These are phyloP conservation scores for Neomonachus schauinslandi DNA, from an alignment of 2,113 vertebrate genomes.

Conservation along the genomic window DNA sequence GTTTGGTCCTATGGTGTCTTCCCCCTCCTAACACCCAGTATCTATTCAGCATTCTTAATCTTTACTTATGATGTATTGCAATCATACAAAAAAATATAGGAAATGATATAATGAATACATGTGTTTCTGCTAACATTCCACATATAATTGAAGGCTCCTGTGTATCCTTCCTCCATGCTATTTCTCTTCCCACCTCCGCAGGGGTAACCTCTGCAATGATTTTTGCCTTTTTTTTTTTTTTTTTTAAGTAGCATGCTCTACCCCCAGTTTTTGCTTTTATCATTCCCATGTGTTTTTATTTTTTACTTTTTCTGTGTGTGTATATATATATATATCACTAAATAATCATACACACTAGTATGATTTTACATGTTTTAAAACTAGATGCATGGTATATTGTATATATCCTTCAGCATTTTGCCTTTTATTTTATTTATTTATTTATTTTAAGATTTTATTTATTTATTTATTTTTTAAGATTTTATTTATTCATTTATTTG, in stretches of 20 bases:
- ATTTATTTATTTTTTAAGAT: no score
- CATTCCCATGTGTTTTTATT: background rate
- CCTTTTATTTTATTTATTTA: background rate
- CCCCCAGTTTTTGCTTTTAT: background rate
- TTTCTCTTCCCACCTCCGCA: background rate
- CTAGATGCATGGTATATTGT: background rate
- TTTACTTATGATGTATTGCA: constrained; percentile 4
- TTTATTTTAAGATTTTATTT: no score
- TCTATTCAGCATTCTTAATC: background rate
- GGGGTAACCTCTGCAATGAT: background rate
- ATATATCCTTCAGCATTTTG: background rate
- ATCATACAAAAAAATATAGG: background rate
- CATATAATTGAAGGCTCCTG: background rate
- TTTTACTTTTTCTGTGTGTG: background rate
- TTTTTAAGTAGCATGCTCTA: background rate
- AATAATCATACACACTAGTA: background rate
- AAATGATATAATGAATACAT: background rate
- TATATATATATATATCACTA: background rate
- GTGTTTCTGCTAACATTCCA: background rate
- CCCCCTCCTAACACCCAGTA: background rate
- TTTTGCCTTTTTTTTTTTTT: background rate
- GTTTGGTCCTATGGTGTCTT: background rate
- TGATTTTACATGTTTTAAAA: background rate
- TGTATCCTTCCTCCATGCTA: background rate
- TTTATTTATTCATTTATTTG: no score